A percentile compares a stretch with the other conserved stretches of the same genome.
These are phyloP conservation scores for Acanthosepion pharaonis DNA, from an alignment of 2,888 invertebrate species.

Conservation along the genomic window DNA sequence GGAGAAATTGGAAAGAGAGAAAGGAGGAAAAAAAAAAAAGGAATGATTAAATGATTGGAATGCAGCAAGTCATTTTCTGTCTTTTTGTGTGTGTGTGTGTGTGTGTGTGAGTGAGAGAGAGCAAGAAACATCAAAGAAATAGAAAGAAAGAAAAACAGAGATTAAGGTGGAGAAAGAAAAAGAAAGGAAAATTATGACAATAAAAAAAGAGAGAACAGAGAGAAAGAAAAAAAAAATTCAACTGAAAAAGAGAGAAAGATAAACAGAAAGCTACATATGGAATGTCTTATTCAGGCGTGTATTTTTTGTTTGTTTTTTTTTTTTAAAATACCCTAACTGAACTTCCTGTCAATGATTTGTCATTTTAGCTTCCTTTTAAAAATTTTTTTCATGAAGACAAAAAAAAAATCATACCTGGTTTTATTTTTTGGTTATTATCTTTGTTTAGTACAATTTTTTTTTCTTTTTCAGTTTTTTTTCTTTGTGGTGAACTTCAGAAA, in stretches of 20 bases:
- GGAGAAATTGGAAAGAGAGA: not conserved
- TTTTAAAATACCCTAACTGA: not conserved
- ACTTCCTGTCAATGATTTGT: slow-evolving; percentile 33
- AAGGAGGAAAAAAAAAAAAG: not conserved
- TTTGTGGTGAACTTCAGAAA: not conserved
- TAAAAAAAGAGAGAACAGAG: not conserved
- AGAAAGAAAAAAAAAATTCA: not conserved
- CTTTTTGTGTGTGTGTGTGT: not conserved
- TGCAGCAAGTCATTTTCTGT: not conserved
- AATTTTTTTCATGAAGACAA: not conserved
- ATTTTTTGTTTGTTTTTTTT: not conserved
- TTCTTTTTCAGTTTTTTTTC: not conserved
- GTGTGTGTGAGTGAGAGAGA: not conserved
- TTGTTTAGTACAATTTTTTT: not conserved
- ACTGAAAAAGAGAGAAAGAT: not conserved
- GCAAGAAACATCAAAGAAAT: not conserved
- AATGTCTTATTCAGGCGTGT: not conserved
- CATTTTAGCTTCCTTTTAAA: not conserved
- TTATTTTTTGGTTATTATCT: not conserved
- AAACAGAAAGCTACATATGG: not conserved
- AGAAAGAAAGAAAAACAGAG: not conserved
- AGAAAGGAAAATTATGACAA: not conserved
- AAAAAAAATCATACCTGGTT: not conserved
- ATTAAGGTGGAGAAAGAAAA: not conserved
- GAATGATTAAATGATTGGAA: not conserved